These are phyloP conservation scores for Hemaris fuciformis DNA, from an alignment of 2,888 invertebrate genomes.

Conservation along the genomic window DNA sequence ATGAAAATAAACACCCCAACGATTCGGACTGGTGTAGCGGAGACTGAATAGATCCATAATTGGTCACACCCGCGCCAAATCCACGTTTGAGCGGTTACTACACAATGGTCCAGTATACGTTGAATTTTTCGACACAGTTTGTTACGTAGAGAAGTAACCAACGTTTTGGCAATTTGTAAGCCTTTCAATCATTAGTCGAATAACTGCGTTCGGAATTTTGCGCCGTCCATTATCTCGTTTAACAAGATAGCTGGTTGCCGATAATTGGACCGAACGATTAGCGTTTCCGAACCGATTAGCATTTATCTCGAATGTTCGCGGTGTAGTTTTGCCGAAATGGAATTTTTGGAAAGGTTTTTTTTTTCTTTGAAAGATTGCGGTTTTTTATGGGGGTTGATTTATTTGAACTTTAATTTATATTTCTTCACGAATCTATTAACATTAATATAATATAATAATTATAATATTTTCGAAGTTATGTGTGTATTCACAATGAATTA, in stretches of 20 bases:
- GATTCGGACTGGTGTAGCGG: neutral
- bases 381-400: neutral
- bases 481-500: too few relatives aligned
- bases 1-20: neutral
- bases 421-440: neutral
- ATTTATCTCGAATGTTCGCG: neutral
- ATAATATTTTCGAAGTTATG: too few relatives aligned
- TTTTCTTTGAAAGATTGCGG: neutral
- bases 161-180: neutral
- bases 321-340: neutral
- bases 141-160: neutral
- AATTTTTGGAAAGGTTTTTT: neutral
- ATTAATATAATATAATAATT: too few relatives aligned
- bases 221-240: neutral
- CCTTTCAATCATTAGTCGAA: neutral
- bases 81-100: too few relatives aligned
- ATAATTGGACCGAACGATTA: neutral
- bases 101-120: neutral
- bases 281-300: neutral
- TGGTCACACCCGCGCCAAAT: slow-evolving; percentile 1
- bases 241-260: neutral
- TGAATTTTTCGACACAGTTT: neutral
- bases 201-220: neutral
- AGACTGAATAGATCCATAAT: neutral
- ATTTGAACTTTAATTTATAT: neutral